A percentile compares a stretch with the other conserved stretches of the same genome.
These are phyloP conservation scores for Chrysaora quinquecirrha DNA, from an alignment of 30 jellyfish, hydroid and myxozoan species.

Conservation along the genomic window DNA sequence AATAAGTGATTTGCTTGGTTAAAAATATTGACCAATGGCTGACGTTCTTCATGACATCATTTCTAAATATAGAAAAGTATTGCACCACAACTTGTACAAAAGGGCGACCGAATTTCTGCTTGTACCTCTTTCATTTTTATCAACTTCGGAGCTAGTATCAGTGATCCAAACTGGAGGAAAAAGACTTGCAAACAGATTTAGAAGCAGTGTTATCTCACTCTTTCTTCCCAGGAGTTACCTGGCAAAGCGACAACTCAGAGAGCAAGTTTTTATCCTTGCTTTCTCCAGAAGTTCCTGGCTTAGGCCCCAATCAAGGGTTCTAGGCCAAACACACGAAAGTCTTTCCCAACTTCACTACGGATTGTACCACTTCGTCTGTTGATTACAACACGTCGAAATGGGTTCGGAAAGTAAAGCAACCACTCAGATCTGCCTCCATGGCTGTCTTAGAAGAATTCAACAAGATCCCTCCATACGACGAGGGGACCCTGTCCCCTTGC, in stretches of 20 bases:
- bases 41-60: neutral
- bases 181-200: no score
- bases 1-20: neutral
- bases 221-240: neutral
- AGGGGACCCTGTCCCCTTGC: neutral
- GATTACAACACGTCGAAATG: constrained; percentile 52
- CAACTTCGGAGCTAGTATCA: neutral
- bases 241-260: neutral
- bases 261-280: constrained; percentile 9
- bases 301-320: constrained; percentile 63
- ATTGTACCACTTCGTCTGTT: constrained; percentile 47
- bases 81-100: constrained; percentile 67
- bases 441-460: neutral
- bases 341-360: constrained; percentile 61
- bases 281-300: constrained; percentile 54
- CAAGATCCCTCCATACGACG: neutral
- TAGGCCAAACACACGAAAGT: constrained; percentile 1
- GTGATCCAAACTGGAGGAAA: neutral
- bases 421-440: neutral
- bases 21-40: constrained; percentile 16
- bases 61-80: constrained; percentile 46
- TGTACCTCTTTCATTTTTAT: neutral
- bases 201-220: neutral
- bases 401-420: neutral
- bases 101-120: neutral